Base-by-base conservation (phyloP, 2,888 invertebrate species). In the Cephus nigrinus region DNA sequence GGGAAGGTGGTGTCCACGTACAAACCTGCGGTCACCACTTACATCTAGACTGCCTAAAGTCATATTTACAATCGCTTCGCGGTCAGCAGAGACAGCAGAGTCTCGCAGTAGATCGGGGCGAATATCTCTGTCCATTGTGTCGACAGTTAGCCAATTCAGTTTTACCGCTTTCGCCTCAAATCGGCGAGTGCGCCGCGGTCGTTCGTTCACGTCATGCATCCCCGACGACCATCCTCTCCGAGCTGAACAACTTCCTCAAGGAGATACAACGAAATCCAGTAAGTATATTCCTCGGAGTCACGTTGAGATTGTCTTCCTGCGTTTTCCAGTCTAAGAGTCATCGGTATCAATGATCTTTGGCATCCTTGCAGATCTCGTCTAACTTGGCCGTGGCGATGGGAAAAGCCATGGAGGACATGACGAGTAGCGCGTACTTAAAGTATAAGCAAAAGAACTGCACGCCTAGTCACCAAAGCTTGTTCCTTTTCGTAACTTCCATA, bases 1-100 rank as follows among this genome's bases (percentile, higher is more conserved):
- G 96, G 95, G 97, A 97, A 92, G 97, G 97, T 82, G 98, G 98
- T 76, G 97, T 98, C 76, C 96, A 97, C 92, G 97, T 98, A 76
- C 97, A 97, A 92, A 97, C 98, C 1, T 99, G 99, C 93, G 99
- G 99, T 0, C 99, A 99, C 92, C 97, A 98, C 92, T 94, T 99
- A 79, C 99, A 99, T 93, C 94, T 98, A 87, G 96, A 97, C 90
- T 99, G 99, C 92, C 95, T 98, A 88, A 96, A 96, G 90, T 95
- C 97, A 0, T 99, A 99, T 93, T 93, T 98, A 86, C 95, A 95
- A 86, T 96, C 98, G 55, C 93, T 99, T 81, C 94, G 95, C 85
- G 95, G 95, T 81, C 95, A 96, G 83, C 96, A 96, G 90, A 93
- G 96, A 40, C 94, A 95, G 83, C 95, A 95, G 91, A 95, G 94